A percentile compares a stretch with the other conserved stretches of the same genome.
Conservation (phyloP, 2,888 invertebrate species). For the Diaphora mendica region DNA sequence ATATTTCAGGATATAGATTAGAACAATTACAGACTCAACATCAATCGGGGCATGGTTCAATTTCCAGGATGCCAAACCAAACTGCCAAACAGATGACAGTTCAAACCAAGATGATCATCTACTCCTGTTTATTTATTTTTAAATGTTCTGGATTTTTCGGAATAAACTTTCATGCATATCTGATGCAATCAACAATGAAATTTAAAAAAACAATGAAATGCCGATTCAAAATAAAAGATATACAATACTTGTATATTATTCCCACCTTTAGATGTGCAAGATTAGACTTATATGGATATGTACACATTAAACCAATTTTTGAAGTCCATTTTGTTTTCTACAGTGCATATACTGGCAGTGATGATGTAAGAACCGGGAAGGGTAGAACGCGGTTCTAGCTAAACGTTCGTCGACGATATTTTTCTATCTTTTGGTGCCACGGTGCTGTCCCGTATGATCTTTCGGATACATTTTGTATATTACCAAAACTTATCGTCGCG, state of each 20-base stretch:
- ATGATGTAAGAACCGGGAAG: background rate
- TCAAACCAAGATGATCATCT: background rate
- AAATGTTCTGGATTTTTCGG: background rate
- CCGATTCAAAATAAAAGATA: background rate
- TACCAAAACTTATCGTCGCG: background rate
- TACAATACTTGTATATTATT: background rate
- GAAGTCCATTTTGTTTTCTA: background rate
- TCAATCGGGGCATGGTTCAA: background rate
- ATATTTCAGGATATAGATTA: background rate
- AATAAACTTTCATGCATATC: background rate
- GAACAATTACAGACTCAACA: background rate
- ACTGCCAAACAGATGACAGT: background rate
- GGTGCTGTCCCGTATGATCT: background rate
- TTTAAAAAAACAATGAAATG: background rate
- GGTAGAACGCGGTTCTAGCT: background rate
- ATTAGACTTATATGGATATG: background rate
- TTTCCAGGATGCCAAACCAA: background rate
- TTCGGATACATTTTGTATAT: background rate
- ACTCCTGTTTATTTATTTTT: background rate
- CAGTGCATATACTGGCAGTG: background rate
- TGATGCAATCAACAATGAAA: background rate
- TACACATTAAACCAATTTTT: background rate
- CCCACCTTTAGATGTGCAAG: background rate
- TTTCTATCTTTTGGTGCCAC: background rate
- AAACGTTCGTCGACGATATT: background rate